phyloP scores from a whole-genome alignment of 2,797 vertebrate genomes.

The Rhadinocentrus ornatus region DNA sequence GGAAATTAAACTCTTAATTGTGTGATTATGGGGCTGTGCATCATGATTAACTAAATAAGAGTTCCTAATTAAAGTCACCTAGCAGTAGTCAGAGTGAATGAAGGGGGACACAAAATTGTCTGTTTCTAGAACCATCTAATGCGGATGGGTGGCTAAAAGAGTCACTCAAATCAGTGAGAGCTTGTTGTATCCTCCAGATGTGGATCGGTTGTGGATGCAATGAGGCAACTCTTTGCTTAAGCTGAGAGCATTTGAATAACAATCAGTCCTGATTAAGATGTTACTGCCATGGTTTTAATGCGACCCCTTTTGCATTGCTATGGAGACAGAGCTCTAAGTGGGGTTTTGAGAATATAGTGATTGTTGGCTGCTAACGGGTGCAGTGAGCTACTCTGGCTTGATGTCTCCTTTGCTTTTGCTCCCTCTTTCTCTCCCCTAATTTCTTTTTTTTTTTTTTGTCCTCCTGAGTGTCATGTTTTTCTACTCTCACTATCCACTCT shows the following conservation, averaged over 20 bases:
- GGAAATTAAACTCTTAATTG: constrained; percentile 14
- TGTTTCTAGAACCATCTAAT: constrained; percentile 18
- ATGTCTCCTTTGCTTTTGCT: constrained; percentile 50
- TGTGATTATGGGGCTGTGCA: neutral
- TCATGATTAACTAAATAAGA: constrained; percentile 22
- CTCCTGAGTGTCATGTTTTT: constrained; percentile 16
- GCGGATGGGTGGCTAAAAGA: constrained; percentile 28
- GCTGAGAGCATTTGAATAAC: constrained; percentile 43
- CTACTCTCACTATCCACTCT: constrained; percentile 18
- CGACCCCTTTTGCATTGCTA: constrained; percentile 48
- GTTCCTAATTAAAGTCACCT: constrained; percentile 34
- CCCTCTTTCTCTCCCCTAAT: constrained; percentile 3
- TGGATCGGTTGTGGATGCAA: constrained; percentile 55
- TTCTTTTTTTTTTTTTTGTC: constrained; percentile 13
- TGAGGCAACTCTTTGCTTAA: constrained; percentile 29
- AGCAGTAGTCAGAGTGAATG: neutral
- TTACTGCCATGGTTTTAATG: constrained; percentile 36
- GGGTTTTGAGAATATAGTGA: constrained; percentile 34
- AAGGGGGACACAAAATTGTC: constrained; percentile 7
- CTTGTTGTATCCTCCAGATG: constrained; percentile 28
- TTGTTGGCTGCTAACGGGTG: constrained; percentile 39
- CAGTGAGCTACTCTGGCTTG: constrained; percentile 38
- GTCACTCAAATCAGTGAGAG: constrained; percentile 33
- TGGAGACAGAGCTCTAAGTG: constrained; percentile 56
- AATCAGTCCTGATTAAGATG: constrained; percentile 61